A percentile compares a stretch with the other conserved stretches of the same genome.
These are phyloP conservation scores for Hypothenemus hampei DNA, from an alignment of 1,140 invertebrate genomes.

Conservation along the genomic window DNA sequence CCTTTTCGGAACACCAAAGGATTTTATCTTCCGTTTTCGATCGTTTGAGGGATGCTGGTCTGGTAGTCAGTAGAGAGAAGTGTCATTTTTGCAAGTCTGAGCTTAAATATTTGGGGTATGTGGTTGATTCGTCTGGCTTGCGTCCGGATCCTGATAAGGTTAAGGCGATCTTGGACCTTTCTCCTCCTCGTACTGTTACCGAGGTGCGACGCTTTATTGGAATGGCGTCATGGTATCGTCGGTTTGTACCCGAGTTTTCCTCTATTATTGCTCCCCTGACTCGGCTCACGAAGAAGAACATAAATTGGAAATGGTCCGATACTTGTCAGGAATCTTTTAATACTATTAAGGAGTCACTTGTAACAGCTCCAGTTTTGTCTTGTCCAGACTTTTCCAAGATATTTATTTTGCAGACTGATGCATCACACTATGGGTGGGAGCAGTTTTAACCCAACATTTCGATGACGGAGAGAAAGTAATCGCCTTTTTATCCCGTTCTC, in stretches of 20 bases:
- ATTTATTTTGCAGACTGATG: slow-evolving; percentile 36
- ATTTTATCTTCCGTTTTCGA: slow-evolving; percentile 3
- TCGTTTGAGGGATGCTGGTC: slow-evolving; percentile 3
- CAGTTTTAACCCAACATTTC: slow-evolving; percentile 26
- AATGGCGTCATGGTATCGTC: slow-evolving; percentile 45
- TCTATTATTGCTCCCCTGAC: slow-evolving; percentile 40
- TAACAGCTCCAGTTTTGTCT: slow-evolving; percentile 15
- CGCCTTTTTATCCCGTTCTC: slow-evolving; percentile 13
- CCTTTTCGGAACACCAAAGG: slow-evolving; percentile 12
- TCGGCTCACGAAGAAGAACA: slow-evolving; percentile 44
- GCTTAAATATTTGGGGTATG: slow-evolving; percentile 40
- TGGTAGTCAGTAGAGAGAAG: slow-evolving; percentile 16
- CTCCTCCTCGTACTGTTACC: slow-evolving; percentile 28
- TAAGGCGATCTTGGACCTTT: slow-evolving; percentile 32
- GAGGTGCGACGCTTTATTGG: slow-evolving; percentile 44
- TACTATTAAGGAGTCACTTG: slow-evolving; percentile 13
- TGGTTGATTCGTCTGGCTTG: slow-evolving; percentile 8
- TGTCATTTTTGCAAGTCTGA: slow-evolving; percentile 28
- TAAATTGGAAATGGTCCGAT: slow-evolving; percentile 41
- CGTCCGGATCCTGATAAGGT: slow-evolving; percentile 33
- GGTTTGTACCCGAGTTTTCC: slow-evolving; percentile 47
- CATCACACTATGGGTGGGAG: slow-evolving; percentile 31
- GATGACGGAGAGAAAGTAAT: slow-evolving; percentile 21
- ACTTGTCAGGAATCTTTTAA: slow-evolving; percentile 38
- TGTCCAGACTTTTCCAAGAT: slow-evolving; percentile 33